phyloP scores from a whole-genome alignment of 2,113 vertebrate species.

The Cheilinus undulatus region DNA sequence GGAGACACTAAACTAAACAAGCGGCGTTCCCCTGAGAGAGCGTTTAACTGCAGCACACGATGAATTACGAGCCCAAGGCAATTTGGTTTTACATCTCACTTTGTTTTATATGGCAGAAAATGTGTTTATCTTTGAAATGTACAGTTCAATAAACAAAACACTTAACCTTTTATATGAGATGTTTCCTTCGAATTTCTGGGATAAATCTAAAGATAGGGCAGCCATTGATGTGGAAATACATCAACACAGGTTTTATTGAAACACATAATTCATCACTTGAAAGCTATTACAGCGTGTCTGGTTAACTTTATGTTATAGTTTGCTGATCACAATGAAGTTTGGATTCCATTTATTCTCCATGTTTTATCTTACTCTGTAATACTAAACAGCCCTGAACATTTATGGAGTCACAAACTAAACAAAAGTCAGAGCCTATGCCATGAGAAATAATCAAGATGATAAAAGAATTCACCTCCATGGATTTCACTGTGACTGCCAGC shows the following conservation, averaged over 20 bases:
- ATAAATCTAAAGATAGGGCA: constrained; percentile 17
- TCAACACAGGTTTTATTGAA: constrained; percentile 6
- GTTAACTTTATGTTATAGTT: too few relatives aligned
- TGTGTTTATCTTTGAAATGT: constrained; percentile 48
- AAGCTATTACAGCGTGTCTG: constrained; percentile 1
- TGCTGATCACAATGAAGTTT: constrained; percentile 1
- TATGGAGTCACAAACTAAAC: too few relatives aligned
- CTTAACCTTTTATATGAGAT: constrained; percentile 32
- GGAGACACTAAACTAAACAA: constrained; percentile 73
- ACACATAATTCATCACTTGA: constrained; percentile 3
- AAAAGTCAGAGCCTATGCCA: too few relatives aligned
- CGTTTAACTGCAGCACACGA: constrained; percentile 24
- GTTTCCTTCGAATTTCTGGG: constrained; percentile 26
- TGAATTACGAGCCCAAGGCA: constrained; percentile 43
- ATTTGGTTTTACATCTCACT: constrained; percentile 53
- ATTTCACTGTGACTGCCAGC: too few relatives aligned
- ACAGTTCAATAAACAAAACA: constrained; percentile 54
- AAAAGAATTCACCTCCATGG: too few relatives aligned
- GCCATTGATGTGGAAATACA: constrained; percentile 6
- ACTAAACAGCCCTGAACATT: too few relatives aligned
- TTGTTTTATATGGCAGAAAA: constrained; percentile 45
- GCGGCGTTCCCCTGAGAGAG: constrained; percentile 36
- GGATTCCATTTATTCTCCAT: not conserved
- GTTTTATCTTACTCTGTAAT: too few relatives aligned
- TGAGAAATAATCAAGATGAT: too few relatives aligned